phyloP scores from a whole-genome alignment of 53 echinoderm and acorn worm species.

The Arbacia lixula region DNA sequence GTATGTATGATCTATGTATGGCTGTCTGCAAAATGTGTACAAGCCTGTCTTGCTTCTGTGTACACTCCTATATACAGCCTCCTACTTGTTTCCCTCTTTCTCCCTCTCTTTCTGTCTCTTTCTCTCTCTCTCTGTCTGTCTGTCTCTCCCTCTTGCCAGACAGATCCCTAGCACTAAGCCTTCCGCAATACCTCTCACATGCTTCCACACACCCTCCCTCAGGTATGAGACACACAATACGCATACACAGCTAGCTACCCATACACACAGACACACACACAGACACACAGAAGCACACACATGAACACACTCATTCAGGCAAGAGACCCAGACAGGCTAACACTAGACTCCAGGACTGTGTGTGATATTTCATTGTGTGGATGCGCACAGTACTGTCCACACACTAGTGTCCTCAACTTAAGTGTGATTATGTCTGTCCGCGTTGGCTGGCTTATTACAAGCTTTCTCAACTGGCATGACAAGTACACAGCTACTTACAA shows the following conservation, averaged over 20 bases:
- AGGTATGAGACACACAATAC: too few relatives aligned
- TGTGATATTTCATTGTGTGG: slow-evolving; percentile 36
- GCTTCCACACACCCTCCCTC: too few relatives aligned
- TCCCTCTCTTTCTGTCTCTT: neutral
- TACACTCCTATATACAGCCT: slow-evolving; percentile 49
- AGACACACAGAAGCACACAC: too few relatives aligned
- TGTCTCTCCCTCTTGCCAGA: slow-evolving; percentile 15
- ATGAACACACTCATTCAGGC: too few relatives aligned
- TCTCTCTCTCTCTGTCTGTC: neutral
- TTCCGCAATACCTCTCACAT: too few relatives aligned
- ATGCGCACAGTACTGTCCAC: too few relatives aligned
- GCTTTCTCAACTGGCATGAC: slow-evolving; percentile 32
- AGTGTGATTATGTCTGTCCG: slow-evolving; percentile 48
- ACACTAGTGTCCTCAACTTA: slow-evolving; percentile 45
- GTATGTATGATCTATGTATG: neutral
- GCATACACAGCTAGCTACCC: too few relatives aligned
- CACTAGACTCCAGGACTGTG: slow-evolving; percentile 13
- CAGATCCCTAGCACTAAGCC: slow-evolving; percentile 48
- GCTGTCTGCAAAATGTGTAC: slow-evolving; percentile 39
- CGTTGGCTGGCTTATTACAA: slow-evolving; percentile 39
- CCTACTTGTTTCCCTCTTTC: neutral
- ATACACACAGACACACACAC: too few relatives aligned
- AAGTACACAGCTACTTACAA: slow-evolving; percentile 42
- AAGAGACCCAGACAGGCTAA: too few relatives aligned
- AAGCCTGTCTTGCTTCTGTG: slow-evolving; percentile 29